These are phyloP conservation scores for Panagrolaimus sp. DNA, from an alignment of 1,140 invertebrate genomes.

Conservation along the genomic window DNA sequence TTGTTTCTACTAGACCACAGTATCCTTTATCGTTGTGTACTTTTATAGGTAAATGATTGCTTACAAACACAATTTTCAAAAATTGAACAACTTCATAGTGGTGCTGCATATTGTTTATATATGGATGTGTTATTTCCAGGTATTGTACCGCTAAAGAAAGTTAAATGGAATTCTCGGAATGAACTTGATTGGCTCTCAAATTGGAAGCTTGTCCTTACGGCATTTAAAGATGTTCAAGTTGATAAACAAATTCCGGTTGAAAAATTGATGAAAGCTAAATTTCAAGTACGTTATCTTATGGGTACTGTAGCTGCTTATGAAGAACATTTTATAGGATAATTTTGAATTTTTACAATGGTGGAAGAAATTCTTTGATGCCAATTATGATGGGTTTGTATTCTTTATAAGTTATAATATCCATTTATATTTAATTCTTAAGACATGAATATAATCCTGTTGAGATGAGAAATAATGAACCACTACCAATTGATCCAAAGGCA, in stretches of 20 bases:
- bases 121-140: constrained; percentile 98
- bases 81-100: constrained; percentile 92
- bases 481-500: background rate
- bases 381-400: constrained; percentile 99
- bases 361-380: constrained; percentile 99
- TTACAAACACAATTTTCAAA: constrained; percentile 71
- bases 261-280: constrained; percentile 90
- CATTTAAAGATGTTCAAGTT: constrained; percentile 91
- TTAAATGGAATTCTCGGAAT: constrained; percentile 94
- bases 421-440: too few species aligned
- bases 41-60: constrained; percentile 75
- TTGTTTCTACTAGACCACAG: constrained; percentile 77
- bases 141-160: constrained; percentile 80
- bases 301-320: background rate
- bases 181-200: constrained; percentile 99
- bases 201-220: constrained; percentile 94
- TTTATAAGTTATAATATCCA: too few species aligned
- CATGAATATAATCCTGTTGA: constrained; percentile 83
- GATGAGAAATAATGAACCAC: constrained; percentile 70
- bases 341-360: constrained; percentile 99
- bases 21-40: too few species aligned
- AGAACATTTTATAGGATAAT: constrained; percentile 61
- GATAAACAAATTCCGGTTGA: constrained; percentile 98
- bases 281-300: constrained; percentile 65
- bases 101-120: constrained; percentile 62